These are phyloP conservation scores for Argya squamiceps DNA, from an alignment of 2,797 vertebrate species.

Conservation along the genomic window DNA sequence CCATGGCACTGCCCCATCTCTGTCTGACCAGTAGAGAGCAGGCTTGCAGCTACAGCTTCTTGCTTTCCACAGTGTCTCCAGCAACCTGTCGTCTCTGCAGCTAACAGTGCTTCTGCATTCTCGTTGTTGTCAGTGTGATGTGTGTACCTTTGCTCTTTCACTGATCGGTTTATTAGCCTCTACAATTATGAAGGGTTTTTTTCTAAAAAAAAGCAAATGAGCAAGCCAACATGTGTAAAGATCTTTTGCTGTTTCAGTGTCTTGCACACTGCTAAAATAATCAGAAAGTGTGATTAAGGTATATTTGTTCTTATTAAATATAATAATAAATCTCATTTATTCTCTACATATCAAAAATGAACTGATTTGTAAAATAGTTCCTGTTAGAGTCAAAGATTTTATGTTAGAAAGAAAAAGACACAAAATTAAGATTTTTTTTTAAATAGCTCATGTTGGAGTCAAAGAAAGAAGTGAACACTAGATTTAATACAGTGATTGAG, in stretches of 20 bases:
- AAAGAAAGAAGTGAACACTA: neutral
- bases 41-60: conserved; percentile 51
- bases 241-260: neutral
- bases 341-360: neutral
- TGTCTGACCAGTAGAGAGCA: conserved; percentile 57
- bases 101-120: conserved; percentile 72
- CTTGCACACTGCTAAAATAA: neutral
- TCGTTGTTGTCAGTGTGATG: conserved; percentile 70
- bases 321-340: neutral
- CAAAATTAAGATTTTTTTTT: neutral
- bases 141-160: conserved; percentile 57
- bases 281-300: neutral
- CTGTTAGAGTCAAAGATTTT: neutral
- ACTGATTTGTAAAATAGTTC: neutral
- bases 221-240: neutral
- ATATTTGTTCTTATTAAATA: neutral
- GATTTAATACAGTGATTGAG: neutral
- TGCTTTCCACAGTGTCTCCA: conserved; percentile 54
- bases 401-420: neutral
- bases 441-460: neutral
- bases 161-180: conserved; percentile 20
- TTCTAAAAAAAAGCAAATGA: neutral
- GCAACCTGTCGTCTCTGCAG: conserved; percentile 37
- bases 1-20: conserved; percentile 22
- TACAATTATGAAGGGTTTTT: neutral